These are phyloP conservation scores for Erinaceus europaeus DNA, from an alignment of 2,113 vertebrate genomes.

Conservation along the genomic window DNA sequence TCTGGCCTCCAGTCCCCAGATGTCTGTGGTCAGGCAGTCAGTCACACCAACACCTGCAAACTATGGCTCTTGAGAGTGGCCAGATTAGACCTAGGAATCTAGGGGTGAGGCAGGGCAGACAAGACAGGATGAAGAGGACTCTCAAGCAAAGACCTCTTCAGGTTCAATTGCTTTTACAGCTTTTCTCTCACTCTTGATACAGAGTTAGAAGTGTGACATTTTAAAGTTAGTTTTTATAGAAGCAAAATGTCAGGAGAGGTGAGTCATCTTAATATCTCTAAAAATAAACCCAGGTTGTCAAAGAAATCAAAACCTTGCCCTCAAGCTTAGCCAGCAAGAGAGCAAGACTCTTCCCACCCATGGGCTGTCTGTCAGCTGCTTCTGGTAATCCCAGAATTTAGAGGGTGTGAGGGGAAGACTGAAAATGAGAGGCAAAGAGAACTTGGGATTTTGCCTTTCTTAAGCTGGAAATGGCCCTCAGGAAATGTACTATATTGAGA, in stretches of 20 bases:
- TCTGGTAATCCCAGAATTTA: not conserved
- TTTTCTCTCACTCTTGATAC: constrained; percentile 50
- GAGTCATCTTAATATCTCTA: constrained; percentile 69
- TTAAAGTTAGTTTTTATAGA: constrained; percentile 72
- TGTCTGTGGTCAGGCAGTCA: not conserved
- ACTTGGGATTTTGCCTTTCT: not conserved
- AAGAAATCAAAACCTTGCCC: constrained; percentile 66
- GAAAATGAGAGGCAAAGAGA: not conserved
- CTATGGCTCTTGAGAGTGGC: not conserved
- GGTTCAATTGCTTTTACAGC: constrained; percentile 20
- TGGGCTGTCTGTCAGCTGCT: not conserved
- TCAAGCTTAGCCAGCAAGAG: constrained; percentile 18
- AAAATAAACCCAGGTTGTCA: constrained; percentile 72
- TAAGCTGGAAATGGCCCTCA: not conserved
- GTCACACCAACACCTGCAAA: not conserved
- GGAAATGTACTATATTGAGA: not conserved
- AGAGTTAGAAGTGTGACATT: constrained; percentile 69
- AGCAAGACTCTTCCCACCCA: not conserved
- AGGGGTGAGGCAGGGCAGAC: not conserved
- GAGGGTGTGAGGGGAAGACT: not conserved
- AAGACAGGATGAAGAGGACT: not conserved
- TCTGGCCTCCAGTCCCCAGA: not conserved
- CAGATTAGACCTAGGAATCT: not conserved
- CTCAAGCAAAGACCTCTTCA: not conserved
- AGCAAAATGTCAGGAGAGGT: constrained; percentile 69